phyloP scores from a whole-genome alignment of 2,888 invertebrate species.

The Julus scandinavius region DNA sequence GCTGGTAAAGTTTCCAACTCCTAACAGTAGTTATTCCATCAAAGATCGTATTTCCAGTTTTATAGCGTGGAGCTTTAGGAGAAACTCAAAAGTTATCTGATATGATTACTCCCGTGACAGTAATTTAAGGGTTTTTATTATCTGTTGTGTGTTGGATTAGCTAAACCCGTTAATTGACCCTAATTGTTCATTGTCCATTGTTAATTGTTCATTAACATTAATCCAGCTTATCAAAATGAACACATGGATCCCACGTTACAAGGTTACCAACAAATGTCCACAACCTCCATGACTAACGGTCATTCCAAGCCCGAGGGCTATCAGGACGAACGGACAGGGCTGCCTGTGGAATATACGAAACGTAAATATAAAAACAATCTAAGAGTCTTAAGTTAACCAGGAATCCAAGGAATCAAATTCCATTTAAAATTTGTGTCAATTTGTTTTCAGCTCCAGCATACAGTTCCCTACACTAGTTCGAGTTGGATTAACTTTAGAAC shows the following conservation, averaged over 20 bases:
- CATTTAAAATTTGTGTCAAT: neutral
- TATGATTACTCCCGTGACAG: too few species aligned
- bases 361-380: neutral
- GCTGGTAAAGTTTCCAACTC: too few species aligned
- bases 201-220: neutral
- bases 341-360: neutral
- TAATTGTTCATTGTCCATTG: too few species aligned
- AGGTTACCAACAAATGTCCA: neutral
- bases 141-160: too few species aligned
- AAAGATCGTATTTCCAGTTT: too few species aligned
- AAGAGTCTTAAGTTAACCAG: too few species aligned
- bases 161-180: too few species aligned
- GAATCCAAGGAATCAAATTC: too few species aligned
- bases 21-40: too few species aligned
- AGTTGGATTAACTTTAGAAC: neutral
- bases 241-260: neutral
- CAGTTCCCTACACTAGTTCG: neutral
- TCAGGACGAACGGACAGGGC: neutral
- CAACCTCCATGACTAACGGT: neutral
- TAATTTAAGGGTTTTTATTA: too few species aligned
- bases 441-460: neutral
- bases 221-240: neutral
- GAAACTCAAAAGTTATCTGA: too few species aligned
- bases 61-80: too few species aligned
- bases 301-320: neutral